A percentile compares a stretch with the other conserved stretches of the same genome.
Conservation (phyloP, 2,113 vertebrate genomes). For the Odobenus rosmarus region DNA sequence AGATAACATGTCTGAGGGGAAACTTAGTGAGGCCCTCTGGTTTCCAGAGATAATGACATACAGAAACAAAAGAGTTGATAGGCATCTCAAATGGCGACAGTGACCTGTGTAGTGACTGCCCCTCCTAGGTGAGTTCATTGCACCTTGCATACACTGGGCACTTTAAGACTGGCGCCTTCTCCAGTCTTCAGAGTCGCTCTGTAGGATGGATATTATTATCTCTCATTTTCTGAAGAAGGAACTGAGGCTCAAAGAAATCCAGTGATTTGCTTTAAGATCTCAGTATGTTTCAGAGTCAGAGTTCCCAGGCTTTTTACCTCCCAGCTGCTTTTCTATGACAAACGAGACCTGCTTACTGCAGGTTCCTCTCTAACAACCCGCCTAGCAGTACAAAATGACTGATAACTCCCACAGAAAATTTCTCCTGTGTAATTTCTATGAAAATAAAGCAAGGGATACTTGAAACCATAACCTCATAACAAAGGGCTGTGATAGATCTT, state of each 20-base stretch:
- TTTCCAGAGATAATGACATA: slow-evolving; percentile 6
- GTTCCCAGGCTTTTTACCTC: not conserved
- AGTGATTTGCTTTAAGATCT: not conserved
- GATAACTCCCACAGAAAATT: not conserved
- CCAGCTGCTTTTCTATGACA: slow-evolving; percentile 20
- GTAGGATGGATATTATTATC: not conserved
- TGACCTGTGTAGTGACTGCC: not conserved
- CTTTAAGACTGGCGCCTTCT: not conserved
- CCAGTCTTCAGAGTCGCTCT: slow-evolving; percentile 11
- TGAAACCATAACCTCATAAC: slow-evolving; percentile 33
- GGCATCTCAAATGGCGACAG: not conserved
- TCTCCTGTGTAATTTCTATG: slow-evolving; percentile 32
- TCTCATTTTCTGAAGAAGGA: slow-evolving; percentile 13
- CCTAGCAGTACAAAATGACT: not conserved
- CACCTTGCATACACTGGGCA: not conserved
- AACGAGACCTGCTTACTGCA: not conserved
- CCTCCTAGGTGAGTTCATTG: not conserved
- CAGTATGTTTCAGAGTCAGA: not conserved
- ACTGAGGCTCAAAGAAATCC: slow-evolving; percentile 4
- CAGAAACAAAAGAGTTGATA: not conserved
- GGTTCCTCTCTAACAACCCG: not conserved
- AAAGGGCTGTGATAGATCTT: not conserved
- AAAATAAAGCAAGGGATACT: slow-evolving; percentile 28
- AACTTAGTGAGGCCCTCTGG: not conserved
- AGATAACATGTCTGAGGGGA: not conserved